Evolutionary conservation across 2,113 vertebrate species (phyloP).

Genomic region (Glaucomys volans): DNA sequence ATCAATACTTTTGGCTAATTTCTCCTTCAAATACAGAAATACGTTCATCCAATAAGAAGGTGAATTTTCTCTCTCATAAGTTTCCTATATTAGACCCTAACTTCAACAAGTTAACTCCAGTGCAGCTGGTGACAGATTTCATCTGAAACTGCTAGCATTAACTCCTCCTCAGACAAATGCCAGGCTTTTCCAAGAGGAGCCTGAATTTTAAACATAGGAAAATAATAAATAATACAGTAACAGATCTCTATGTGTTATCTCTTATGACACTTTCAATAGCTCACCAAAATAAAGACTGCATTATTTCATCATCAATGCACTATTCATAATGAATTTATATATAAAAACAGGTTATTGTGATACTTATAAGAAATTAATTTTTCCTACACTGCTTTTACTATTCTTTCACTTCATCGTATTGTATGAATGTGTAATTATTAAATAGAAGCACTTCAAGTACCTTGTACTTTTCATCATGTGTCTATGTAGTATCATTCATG

Average conservation of each 20-base stretch:
- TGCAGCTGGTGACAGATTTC: not conserved
- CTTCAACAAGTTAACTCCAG: not conserved
- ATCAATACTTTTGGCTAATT: not conserved
- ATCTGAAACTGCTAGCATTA: not conserved
- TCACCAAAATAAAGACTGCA: not conserved
- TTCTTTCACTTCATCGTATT: not conserved
- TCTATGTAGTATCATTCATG: not conserved
- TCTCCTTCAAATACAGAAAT: not conserved
- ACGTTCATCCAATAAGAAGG: not conserved
- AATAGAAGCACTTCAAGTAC: not conserved
- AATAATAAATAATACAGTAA: not conserved
- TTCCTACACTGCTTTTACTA: not conserved
- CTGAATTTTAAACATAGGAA: not conserved
- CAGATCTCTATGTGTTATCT: not conserved
- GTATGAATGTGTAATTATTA: not conserved
- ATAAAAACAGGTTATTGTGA: not conserved
- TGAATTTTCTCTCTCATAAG: not conserved
- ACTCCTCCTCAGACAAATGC: not conserved
- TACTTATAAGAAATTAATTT: conserved; percentile 8
- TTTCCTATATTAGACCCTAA: not conserved
- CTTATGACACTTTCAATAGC: not conserved
- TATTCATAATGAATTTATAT: not conserved
- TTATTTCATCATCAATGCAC: not conserved
- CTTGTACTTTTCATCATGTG: not conserved
- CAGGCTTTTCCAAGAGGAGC: not conserved